Evolutionary conservation across 2,113 vertebrate species (phyloP), one percentile per base, ranked within the genome.

Genomic region (Brachyistius frenatus): DNA sequence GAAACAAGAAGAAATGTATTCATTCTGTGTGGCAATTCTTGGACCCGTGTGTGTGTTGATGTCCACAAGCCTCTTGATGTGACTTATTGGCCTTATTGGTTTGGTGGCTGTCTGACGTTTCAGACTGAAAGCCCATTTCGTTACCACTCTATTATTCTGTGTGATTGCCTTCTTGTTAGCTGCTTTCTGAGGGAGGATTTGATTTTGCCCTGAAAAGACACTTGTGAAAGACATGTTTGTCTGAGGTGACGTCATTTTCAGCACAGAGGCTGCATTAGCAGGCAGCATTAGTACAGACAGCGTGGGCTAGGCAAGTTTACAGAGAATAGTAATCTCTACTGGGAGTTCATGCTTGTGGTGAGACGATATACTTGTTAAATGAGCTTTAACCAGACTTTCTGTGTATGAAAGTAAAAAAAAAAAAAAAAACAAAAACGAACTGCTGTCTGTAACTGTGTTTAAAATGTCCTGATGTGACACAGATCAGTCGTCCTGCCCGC

Each of bases 121-220:
- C 66, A 75, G 44, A 68, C 30, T 75, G 73, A 81, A 85, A 80
- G 65, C 62, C 69, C 57, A 49, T 81, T 85, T 69, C 3, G 31
- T 81, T 75, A 80, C 57, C 66, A 33, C 57, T 76, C 80, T 55
- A 78, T 87, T 89, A 85, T 83, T 71, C 76, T 78, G 69, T 74
- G 63, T 85, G 80, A 87, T 85, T 87, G 83, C 63, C 56, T 70
- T 50, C 63, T 73, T 84, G 58, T 87, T 83, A 72, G 73, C 52
- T 7, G 49, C 23, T 71, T 69, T 85, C 77, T 66, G 63, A 63
- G 67, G 83, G 80, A 85, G 62, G 73, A 73, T 79, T 81, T 80
- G 72, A 58, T 73, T 83, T 76, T 76, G 44, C 49, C 16, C 47
- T 32, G 30, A 78, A 78, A 16, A 72, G 70, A 78, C 49, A 11